Conservation (phyloP, 2,888 invertebrate genomes). For the Lypha dubia region DNA sequence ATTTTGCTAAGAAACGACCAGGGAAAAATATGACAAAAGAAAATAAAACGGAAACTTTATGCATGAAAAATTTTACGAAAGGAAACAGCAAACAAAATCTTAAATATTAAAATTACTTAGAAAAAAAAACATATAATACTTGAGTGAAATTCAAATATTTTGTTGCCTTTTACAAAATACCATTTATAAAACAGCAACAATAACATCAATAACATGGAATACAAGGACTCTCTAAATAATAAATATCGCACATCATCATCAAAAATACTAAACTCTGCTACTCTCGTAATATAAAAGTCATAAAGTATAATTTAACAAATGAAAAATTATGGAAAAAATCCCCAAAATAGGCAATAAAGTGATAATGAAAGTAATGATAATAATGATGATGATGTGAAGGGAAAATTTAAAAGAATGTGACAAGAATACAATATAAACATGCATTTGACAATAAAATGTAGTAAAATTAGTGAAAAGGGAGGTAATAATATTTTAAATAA, state of each 20-base stretch:
- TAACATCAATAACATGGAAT: background rate
- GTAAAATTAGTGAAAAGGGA: background rate
- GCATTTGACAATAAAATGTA: background rate
- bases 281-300: background rate
- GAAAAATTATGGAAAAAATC: background rate
- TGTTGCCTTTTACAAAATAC: background rate
- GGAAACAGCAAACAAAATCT: background rate
- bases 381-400: background rate
- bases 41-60: no score
- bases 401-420: background rate
- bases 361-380: constrained; percentile 3
- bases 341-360: background rate
- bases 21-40: no score
- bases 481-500: background rate
- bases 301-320: background rate
- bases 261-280: background rate
- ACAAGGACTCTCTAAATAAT: constrained; percentile 1
- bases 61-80: background rate
- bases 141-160: background rate
- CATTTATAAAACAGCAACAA: background rate
- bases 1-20: no score
- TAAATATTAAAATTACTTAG: background rate
- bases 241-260: constrained; percentile 7
- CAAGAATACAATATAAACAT: background rate
- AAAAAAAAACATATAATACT: background rate